phyloP scores from a whole-genome alignment of 2,888 invertebrate genomes.

The Catocala fraxini region DNA sequence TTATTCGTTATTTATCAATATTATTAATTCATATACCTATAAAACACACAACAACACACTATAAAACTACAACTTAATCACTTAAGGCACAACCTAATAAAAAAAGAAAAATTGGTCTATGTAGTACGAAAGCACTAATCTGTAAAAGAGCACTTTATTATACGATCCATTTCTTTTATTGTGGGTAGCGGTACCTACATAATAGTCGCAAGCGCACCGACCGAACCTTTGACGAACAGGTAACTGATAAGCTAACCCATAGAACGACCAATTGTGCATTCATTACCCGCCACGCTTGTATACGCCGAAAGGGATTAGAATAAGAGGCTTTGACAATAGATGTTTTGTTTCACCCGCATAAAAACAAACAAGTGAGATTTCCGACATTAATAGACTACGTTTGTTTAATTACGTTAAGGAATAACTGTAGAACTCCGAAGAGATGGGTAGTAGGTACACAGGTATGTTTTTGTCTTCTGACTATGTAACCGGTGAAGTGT shows the following conservation, averaged over 20 bases:
- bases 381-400: no score
- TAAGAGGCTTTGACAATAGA: neutral
- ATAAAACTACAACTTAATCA: no score
- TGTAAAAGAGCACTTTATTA: neutral
- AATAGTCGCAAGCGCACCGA: neutral
- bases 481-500: no score
- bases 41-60: no score
- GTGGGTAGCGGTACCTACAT: conserved; percentile 6
- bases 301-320: neutral
- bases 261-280: conserved; percentile 2
- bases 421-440: no score
- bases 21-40: no score
- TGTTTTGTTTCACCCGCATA: conserved; percentile 6
- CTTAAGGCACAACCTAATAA: neutral
- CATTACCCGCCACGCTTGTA: neutral
- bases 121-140: conserved; percentile 1
- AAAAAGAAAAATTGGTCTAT: neutral
- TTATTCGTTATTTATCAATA: no score
- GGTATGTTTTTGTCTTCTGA: no score
- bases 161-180: neutral
- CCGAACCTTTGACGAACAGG: neutral
- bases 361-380: neutral
- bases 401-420: no score
- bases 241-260: neutral
- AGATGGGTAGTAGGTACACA: no score